Base-by-base conservation (phyloP, 2,797 vertebrate genomes). In the Oceanodroma leucorhoa region DNA sequence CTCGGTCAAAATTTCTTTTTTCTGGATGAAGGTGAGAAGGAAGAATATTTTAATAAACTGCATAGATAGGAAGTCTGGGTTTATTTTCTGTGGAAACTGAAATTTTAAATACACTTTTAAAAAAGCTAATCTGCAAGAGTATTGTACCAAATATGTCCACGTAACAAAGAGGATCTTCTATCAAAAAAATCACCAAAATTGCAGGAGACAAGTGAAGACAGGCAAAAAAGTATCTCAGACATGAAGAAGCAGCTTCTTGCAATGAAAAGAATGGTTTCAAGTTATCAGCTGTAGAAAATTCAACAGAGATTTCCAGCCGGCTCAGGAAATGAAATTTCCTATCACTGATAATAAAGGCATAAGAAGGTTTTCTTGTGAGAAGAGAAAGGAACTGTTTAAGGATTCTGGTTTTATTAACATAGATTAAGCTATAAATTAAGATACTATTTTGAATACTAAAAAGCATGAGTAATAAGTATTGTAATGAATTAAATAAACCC, bases 251-350 rank as follows among this genome's bases (percentile, higher is more conserved):
- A 89, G 45, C 29, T 93, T 73, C 64, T 81, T 87, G 62, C 26
- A 73, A 27, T 43, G n/a, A 87, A 89, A 93, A 90, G n/a, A 84
- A 90, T 70, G 24, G n/a, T 69, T 94, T 85, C 64, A 77, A 58
- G 65, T 83, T 95, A 95, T 87, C 64, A 95, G 51, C 34, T 73
- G 26, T 36, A 77, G 72, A 89, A 84, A 94, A 91, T 87, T 93
- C 79, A 94, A 76, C 64, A 92, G 78, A 84, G 81, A 83, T 87
- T 83, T 94, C 77, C 85, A 38, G 41, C 40, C 7, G 54, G 79
- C 71, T 95, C 73, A 91, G 81, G 84, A 94, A 87, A 96, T 93
- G 53, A 90, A 95, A 87, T 94, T 76, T 89, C 24, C 40, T 93
- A 83, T 90, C 54, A 22, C 61, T 87, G 46, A 87, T 93, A 85